Evolutionary conservation across 2,888 invertebrate genomes (phyloP), one percentile per base, ranked within the genome.

Genomic region (Glyphotaelius pellucidus): DNA sequence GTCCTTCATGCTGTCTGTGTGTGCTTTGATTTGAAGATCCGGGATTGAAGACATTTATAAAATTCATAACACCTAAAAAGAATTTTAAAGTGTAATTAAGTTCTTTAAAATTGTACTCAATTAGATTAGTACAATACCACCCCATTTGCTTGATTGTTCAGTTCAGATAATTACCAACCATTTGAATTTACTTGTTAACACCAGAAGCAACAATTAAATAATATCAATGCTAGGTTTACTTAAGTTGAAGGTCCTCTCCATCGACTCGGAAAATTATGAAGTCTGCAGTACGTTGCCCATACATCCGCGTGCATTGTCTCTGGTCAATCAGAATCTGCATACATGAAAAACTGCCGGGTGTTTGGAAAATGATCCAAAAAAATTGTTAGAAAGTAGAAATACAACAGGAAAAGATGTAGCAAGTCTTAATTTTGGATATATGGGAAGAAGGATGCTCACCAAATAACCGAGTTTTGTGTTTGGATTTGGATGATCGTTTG

Each of bases 231-330:
- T 67, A n/a, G 67, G 67, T 67, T 67, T 67, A 25, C 67, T 67
- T 67, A 67, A 67, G 67, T 67, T 67, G 67, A 67, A 67, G 67
- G 67, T n/a, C n/a, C n/a, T 67, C 67, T 67, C n/a, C 67, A 67
- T 7, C 67, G 67, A 67, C 7, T 25, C 67, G 67, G 67, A 67
- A 67, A 67, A 67, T 67, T 25, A 67, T 67, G 67, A 67, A n/a
- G 67, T 67, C 67, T n/a, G 1, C 25, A 25, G 25, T 67, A 67
- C 67, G 67, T 67, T 67, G 67, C 25, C 67, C 67, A 67, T n/a
- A 67, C 67, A 67, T 67, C 67, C 67, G 67, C 67, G 67, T 67
- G 67, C 67, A 67, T 67, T 67, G 67, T 67, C 67, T 67, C 67
- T 67, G 67, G 25, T 67, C 67, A 67, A 1, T n/a, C 67, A 67